Percentiles rank a stretch among this genome's conserved stretches.
These are phyloP conservation scores for Phania funesta DNA, from an alignment of 2,888 invertebrate genomes.

Conservation along the genomic window DNA sequence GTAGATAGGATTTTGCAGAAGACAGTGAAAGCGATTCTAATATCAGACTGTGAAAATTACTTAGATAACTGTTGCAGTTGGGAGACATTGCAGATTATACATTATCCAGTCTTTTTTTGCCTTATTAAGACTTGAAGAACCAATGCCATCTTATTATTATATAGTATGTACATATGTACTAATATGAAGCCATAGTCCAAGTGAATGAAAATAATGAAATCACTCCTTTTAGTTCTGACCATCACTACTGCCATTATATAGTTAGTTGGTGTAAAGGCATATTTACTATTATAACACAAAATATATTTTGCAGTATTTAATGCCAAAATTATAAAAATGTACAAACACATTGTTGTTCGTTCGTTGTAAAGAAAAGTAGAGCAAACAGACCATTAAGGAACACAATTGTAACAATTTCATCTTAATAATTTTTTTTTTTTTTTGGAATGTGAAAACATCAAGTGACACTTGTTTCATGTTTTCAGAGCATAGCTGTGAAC, in stretches of 20 bases:
- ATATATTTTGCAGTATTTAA: constrained; percentile 50
- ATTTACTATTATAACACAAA: constrained; percentile 49
- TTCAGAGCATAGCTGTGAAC: constrained; percentile 60
- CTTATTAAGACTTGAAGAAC: no score
- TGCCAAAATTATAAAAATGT: constrained; percentile 63
- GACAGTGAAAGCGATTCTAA: no score
- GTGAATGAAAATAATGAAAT: not conserved
- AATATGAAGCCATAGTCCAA: no score
- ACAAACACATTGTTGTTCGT: constrained; percentile 45
- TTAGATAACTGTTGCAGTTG: no score
- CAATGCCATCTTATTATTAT: no score
- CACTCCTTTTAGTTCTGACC: not conserved
- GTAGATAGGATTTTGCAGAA: no score
- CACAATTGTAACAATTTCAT: constrained; percentile 19
- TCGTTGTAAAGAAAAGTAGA: constrained; percentile 21
- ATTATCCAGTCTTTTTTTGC: no score
- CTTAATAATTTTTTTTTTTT: not conserved
- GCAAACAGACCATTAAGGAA: constrained; percentile 51
- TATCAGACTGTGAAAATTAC: no score
- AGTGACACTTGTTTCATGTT: constrained; percentile 64
- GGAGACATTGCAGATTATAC: no score
- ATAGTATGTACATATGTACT: no score
- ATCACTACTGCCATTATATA: constrained; percentile 19
- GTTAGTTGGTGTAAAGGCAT: not conserved
- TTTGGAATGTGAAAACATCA: constrained; percentile 60